Base-by-base conservation (phyloP, 2,888 invertebrate species). In the Cephus nigrinus region DNA sequence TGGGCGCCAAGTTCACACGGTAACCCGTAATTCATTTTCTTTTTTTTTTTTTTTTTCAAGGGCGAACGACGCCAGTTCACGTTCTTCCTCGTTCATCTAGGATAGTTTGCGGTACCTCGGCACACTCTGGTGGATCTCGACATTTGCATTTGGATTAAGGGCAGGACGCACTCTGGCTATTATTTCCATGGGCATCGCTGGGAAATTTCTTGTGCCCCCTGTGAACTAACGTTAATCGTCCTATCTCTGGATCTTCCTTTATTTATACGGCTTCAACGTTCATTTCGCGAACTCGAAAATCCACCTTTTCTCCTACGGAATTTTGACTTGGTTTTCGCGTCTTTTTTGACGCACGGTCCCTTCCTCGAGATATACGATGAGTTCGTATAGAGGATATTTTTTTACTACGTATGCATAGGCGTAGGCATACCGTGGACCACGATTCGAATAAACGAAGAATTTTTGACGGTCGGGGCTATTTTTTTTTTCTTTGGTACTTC, bases 1-100 rank as follows among this genome's bases (percentile, higher is more conserved):
- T 23, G 79, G 79, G 80, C 80, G 80, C 80, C 82, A 75, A 76
- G 82, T 85, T 85, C 85, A 79, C 81, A 80, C 84, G 86, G 80
- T 73, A 75, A 79, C 74, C 36, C 72, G 78, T 79, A 79, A 84
- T 83, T 79, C 71, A 15, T 80, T 82, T 80, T 11, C 36, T 68
- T 36, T 3, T 36, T 35, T 12, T 36, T 36, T 12, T 36, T 36
- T 12, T 40, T 40, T 40, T 55, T 55, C 55, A 55, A 55, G 55
- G 55, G 55, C 55, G 55, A 55, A 55, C 55, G 23, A 23, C 23
- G 55, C 23, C 55, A 2, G 55, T 55, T 55, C 55, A 23, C 23
- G 23, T 23, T 55, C 55, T 55, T 55, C 23, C 55, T 55, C 15
- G 55, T 55, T 55, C 2, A 23, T 55, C 55, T 55, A 55, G 55